Percentiles rank a stretch among this genome's conserved stretches.
These are phyloP conservation scores for Phylloscopus whistleri DNA, from an alignment of 2,113 vertebrate genomes.

Conservation along the genomic window DNA sequence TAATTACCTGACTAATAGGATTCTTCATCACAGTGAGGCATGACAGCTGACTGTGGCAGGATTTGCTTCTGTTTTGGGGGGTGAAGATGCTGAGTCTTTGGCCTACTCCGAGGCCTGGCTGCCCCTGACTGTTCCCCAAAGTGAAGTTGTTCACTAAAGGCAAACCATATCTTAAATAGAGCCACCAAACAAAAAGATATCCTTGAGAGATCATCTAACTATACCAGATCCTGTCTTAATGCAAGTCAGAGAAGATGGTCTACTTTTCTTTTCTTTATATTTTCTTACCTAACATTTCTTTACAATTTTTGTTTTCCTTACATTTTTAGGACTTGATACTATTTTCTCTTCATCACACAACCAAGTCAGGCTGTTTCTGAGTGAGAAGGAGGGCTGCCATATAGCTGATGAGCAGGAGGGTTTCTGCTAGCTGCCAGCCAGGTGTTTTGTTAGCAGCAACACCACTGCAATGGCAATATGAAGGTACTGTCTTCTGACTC, in stretches of 20 bases:
- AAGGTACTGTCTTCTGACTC: neutral
- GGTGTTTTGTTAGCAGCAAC: neutral
- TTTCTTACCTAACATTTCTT: neutral
- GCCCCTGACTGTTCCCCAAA: neutral
- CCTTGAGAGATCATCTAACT: neutral
- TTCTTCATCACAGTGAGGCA: neutral
- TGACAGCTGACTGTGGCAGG: neutral
- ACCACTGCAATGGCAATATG: neutral
- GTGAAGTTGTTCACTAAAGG: neutral
- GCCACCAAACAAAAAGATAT: neutral
- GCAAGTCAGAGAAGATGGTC: neutral
- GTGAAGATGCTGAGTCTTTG: neutral
- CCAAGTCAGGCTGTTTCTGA: neutral
- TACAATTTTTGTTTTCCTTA: neutral
- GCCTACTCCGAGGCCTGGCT: neutral
- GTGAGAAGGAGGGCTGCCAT: neutral
- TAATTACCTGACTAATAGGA: neutral
- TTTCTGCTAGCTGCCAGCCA: neutral
- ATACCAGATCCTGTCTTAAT: neutral
- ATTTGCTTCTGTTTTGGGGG: neutral
- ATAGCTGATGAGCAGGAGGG: neutral
- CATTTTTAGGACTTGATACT: neutral
- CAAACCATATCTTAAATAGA: neutral
- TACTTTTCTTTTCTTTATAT: neutral
- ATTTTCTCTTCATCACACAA: neutral